Evolutionary conservation across 2,888 invertebrate species (phyloP), one percentile per base, ranked within the genome.

Genomic region (Gymnocheta viridis): DNA sequence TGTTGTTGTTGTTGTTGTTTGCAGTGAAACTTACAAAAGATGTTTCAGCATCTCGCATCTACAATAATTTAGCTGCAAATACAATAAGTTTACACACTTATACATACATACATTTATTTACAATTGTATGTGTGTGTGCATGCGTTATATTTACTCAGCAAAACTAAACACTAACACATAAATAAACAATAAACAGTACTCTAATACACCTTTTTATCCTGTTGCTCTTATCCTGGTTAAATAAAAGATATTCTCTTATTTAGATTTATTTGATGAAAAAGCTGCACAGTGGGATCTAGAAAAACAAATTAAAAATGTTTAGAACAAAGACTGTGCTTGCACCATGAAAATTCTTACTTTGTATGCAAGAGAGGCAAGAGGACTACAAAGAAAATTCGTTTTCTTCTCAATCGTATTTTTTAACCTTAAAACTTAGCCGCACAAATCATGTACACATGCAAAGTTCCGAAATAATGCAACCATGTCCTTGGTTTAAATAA

Each of bases 1-100:
- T n/a, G 44, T 49, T 81, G 41, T 56, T 32, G 47, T 47, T 47
- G 32, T 38, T 66, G 17, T 29, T 70, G 17, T 38, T 17, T 24
- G 38, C 54, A 38, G 70, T 17, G 19, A 51, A 19, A 7, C 9
- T 3, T 38, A 29, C 38, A 67, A 38, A 44, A 29, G 54, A 41
- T 41, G 17, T 41, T 35, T 22, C 19, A 22, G 22, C 12, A 35
- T 5, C 32, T 56, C 58, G 14, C 51, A 54, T n/a, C 4, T 17
- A 17, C 44, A 19, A 12, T n/a, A 29, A 60, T 29, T 29, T 64
- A 5, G 17, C 10, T 51, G 51, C 19, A 51, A 14, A 7, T 29
- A 19, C 1, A 4, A 19, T n/a, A n/a, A n/a, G n/a, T n/a, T n/a
- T n/a, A n/a, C n/a, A n/a, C n/a, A n/a, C n/a, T n/a, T n/a, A n/a